phyloP scores from a whole-genome alignment of 2,888 invertebrate genomes.

The Nasonovia ribisnigri region DNA sequence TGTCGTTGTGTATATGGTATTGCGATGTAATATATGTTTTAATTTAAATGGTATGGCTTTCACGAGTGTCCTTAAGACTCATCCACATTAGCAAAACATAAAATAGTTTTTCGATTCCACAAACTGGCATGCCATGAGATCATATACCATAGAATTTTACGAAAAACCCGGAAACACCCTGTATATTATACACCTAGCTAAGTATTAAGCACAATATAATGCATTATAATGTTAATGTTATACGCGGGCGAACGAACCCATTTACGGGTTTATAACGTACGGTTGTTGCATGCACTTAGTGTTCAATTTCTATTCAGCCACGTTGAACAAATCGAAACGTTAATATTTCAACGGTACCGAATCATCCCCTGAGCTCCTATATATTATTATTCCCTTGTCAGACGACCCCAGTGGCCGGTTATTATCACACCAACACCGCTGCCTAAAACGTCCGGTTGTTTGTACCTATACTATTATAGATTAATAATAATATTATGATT shows the following conservation, averaged over 20 bases:
- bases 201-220: background rate
- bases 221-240: constrained; percentile 1
- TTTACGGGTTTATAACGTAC: background rate
- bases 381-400: constrained; percentile 18
- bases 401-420: background rate
- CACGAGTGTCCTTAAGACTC: background rate
- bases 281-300: constrained; percentile 42
- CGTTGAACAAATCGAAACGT: constrained; percentile 48
- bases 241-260: background rate
- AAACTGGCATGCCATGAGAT: background rate
- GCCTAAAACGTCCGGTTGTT: background rate
- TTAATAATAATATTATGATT: too few relatives aligned
- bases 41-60: background rate
- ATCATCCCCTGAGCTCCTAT: background rate
- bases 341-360: constrained; percentile 47
- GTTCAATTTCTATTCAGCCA: constrained; percentile 58
- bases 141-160: background rate
- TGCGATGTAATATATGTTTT: background rate
- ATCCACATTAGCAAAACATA: background rate
- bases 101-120: background rate
- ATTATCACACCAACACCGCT: background rate
- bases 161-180: background rate
- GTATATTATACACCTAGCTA: background rate
- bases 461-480: background rate
- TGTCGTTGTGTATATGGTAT: too few relatives aligned